These are phyloP conservation scores for Nesoenas mayeri DNA, from an alignment of 2,113 vertebrate genomes.

Conservation along the genomic window DNA sequence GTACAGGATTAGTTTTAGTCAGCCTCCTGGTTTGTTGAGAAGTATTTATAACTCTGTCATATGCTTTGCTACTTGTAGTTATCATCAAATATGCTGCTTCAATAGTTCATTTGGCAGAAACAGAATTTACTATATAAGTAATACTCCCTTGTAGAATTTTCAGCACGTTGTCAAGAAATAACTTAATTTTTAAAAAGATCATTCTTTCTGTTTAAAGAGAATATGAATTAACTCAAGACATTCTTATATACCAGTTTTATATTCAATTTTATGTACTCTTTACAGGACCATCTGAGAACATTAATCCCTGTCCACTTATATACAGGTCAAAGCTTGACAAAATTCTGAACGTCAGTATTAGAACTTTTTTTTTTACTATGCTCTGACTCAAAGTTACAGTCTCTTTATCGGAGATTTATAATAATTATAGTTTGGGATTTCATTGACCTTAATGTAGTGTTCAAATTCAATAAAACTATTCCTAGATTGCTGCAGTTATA, in stretches of 20 bases:
- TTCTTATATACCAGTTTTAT: neutral
- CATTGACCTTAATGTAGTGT: neutral
- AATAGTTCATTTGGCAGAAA: neutral
- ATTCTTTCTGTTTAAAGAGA: neutral
- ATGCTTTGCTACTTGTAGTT: neutral
- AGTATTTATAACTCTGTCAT: neutral
- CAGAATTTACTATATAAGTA: neutral
- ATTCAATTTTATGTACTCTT: neutral
- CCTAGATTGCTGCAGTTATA: neutral
- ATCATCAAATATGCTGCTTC: neutral
- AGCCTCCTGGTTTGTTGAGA: neutral
- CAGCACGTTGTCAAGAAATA: neutral
- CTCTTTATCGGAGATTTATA: neutral
- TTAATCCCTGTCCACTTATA: neutral
- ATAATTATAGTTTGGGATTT: neutral
- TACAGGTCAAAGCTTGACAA: neutral
- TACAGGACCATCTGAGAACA: neutral
- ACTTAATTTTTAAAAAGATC: neutral
- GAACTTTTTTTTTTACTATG: neutral
- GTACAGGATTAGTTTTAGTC: neutral
- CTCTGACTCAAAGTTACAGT: neutral
- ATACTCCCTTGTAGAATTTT: neutral
- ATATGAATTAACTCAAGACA: neutral
- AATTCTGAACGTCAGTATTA: neutral
- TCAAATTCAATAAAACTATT: neutral